Base-by-base conservation (phyloP, 1,140 invertebrate genomes). In the Eupeodes corollae region DNA sequence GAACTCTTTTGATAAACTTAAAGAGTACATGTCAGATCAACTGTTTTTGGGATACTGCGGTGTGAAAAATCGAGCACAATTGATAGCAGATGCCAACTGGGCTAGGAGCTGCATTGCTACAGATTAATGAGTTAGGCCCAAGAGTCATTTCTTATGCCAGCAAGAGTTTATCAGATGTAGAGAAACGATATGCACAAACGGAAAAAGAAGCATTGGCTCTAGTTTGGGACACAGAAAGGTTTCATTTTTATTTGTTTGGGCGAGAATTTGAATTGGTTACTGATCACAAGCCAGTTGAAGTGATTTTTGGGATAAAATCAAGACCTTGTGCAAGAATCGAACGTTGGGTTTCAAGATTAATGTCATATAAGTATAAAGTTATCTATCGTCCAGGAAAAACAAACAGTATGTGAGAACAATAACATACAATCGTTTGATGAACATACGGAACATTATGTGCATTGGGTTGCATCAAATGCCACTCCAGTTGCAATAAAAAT, bases 41-140 rank as follows among this genome's bases (percentile, higher is more conserved):
- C 10, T 33, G 11, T 50, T 43, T 3, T 37, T 64, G 34, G 56
- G 58, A 5, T 58, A 58, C 33, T 58, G 55, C 32, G 53, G 59
- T 37, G 41, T 46, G 10, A 42, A 58, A 16, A 49, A 51, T 19
- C 32, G 55, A 38, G 70, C 68, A 1, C 48, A 56, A 35, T 51
- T 71, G 13, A 53, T 70, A 15, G 67, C 69, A 8, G 71, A 73
- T 57, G 70, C 70, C 69, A n/a, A 61, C 65, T 8, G 68, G 56
- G 9, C 45, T 74, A 43, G 68, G 44, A 18, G 44, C 44, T 35
- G 44, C 35, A 13, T 35, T 45, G 18, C 3, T 45, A 11, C 44
- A 45, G 16, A 35, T 45, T 10, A 45, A 45, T 34, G 44, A 37
- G 2, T 3, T 8, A 5, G 44, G 32, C 2, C 44, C 32, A 42